Evolutionary conservation across 92 coral and sea anemone species (phyloP).

Genomic region (Porites divaricata): DNA sequence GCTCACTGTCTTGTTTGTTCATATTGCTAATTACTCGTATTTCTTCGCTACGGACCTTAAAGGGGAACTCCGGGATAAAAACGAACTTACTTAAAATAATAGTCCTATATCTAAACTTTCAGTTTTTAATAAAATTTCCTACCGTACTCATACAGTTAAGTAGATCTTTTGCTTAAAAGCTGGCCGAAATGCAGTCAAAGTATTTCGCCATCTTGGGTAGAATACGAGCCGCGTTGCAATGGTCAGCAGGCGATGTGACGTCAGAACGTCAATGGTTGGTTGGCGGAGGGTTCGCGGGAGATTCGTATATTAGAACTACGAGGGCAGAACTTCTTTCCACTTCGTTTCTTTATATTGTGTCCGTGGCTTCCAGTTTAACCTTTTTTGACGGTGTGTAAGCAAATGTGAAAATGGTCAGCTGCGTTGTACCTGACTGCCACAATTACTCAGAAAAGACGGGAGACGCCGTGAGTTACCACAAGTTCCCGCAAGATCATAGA

Average conservation of each 20-base stretch:
- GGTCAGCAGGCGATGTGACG: slow-evolving; percentile 1
- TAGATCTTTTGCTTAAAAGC: neutral
- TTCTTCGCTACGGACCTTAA: too few species aligned
- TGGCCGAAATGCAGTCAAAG: neutral
- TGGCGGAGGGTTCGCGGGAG: neutral
- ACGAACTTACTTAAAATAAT: too few species aligned
- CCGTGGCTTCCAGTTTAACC: too few species aligned
- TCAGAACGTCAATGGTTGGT: neutral
- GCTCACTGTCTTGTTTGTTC: too few species aligned
- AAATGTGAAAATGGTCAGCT: neutral
- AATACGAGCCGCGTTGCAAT: slow-evolving; percentile 8
- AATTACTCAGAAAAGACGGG: slow-evolving; percentile 35
- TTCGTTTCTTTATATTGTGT: too few species aligned
- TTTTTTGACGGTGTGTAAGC: neutral
- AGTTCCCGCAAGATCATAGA: slow-evolving; percentile 2
- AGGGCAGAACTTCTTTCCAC: neutral
- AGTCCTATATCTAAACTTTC: too few species aligned
- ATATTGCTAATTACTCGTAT: too few species aligned
- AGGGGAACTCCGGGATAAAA: too few species aligned
- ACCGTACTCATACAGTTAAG: too few species aligned
- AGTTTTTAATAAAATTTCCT: too few species aligned
- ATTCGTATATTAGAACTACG: neutral
- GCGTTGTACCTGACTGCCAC: slow-evolving; percentile 1
- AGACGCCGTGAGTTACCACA: slow-evolving; percentile 14
- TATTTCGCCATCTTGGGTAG: neutral